These are phyloP conservation scores for Cavia porcellus DNA, from an alignment of 2,113 vertebrate species.

Conservation along the genomic window DNA sequence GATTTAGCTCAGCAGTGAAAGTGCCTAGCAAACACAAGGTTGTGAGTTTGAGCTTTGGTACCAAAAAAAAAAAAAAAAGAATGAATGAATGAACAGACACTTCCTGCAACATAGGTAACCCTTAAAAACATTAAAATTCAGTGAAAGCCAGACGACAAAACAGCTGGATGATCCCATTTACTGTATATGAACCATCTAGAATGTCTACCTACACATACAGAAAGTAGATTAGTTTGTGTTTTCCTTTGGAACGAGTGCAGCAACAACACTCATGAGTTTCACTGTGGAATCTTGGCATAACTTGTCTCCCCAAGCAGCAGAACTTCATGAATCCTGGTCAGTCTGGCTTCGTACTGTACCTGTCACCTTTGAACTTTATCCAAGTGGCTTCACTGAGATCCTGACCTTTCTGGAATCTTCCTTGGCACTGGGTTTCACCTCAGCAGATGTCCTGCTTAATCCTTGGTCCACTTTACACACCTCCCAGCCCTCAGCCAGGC, in stretches of 20 bases:
- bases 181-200: neutral
- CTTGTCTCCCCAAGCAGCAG: too few species aligned
- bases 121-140: neutral
- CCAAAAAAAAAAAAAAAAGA: neutral
- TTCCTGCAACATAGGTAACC: neutral
- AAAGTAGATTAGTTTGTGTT: neutral
- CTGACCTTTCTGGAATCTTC: conserved; percentile 98
- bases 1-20: too few species aligned
- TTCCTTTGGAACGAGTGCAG: too few species aligned
- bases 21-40: too few species aligned
- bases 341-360: too few species aligned
- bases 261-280: too few species aligned
- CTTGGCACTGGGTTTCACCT: conserved; percentile 98
- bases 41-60: too few species aligned
- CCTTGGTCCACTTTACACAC: conserved; percentile 95
- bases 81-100: neutral
- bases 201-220: neutral
- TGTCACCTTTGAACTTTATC: too few species aligned
- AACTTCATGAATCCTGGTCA: too few species aligned
- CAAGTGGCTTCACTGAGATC: too few species aligned
- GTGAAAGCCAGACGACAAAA: neutral
- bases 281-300: too few species aligned
- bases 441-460: conserved; percentile 99
- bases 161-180: neutral
- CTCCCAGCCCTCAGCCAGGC: conserved; percentile 94